phyloP scores from a whole-genome alignment of 2,113 vertebrate species.

The Corythornis madagascariensis region DNA sequence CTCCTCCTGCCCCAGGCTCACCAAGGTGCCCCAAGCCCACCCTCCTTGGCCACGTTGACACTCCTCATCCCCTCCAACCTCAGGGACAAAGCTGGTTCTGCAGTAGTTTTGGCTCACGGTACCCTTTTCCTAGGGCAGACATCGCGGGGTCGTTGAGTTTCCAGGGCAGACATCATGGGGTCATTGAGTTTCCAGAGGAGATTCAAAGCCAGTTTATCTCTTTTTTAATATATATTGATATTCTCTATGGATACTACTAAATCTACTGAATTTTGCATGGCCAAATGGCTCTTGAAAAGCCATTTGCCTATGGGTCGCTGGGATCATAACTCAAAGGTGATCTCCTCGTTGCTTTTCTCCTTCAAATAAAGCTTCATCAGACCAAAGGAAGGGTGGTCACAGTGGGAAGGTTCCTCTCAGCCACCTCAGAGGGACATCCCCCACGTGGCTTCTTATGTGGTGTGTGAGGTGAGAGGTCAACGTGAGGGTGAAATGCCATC shows the following conservation, averaged over 20 bases:
- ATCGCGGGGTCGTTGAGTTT: rapidly evolving
- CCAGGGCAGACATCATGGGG: rapidly evolving
- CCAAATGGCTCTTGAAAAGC: not conserved
- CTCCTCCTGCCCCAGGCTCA: not conserved
- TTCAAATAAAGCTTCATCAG: not conserved
- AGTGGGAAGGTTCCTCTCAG: not conserved
- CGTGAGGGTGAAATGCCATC: not conserved
- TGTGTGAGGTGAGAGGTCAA: not conserved
- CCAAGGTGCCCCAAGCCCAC: rapidly evolving
- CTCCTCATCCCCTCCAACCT: rapidly evolving
- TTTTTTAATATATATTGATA: not conserved
- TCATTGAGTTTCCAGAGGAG: not conserved
- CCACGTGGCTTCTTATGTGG: rapidly evolving
- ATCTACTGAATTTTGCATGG: not conserved
- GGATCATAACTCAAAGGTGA: not conserved
- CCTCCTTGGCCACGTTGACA: rapidly evolving
- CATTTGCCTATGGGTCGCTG: rapidly evolving
- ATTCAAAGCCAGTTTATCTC: not conserved
- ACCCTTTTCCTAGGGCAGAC: not conserved
- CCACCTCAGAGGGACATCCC: not conserved
- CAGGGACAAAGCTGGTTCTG: too few species aligned
- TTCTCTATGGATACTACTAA: rapidly evolving
- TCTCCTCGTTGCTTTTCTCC: not conserved
- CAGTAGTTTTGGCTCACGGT: rapidly evolving
- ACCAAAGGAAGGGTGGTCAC: rapidly evolving